Evolutionary conservation across 2,113 vertebrate genomes (phyloP).

Genomic region (Silurus asotus): DNA sequence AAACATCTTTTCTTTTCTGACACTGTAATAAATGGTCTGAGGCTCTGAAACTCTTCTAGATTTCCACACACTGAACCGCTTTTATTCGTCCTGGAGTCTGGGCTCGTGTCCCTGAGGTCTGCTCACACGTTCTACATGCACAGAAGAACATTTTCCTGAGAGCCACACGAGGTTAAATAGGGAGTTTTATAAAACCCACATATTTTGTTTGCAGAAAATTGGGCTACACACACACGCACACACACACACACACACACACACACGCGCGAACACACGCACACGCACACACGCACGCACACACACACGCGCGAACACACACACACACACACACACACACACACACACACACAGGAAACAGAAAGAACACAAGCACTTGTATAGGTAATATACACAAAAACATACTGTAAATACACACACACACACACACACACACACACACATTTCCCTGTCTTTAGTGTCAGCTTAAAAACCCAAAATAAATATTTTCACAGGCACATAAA

Average conservation of each 20-base stretch:
- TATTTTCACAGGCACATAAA: background rate
- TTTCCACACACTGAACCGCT: conserved; percentile 56
- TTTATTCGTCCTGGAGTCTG: conserved; percentile 40
- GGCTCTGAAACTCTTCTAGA: conserved; percentile 59
- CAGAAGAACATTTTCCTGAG: conserved; percentile 53
- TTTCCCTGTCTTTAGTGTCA: background rate
- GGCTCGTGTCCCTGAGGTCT: conserved; percentile 30
- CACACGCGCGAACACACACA: too few species aligned
- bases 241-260: too few species aligned
- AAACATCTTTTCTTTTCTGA: conserved; percentile 47
- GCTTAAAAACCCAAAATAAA: background rate
- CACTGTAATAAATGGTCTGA: background rate
- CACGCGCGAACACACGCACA: too few species aligned
- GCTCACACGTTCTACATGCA: conserved; percentile 58
- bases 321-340: too few species aligned
- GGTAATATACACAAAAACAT: too few species aligned
- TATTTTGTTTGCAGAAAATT: conserved; percentile 68
- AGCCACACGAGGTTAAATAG: conserved; percentile 68
- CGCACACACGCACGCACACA: too few species aligned
- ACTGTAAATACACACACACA: too few species aligned
- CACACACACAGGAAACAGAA: too few species aligned
- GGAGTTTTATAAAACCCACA: conserved; percentile 73
- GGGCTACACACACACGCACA: conserved; percentile 15
- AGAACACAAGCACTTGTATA: too few species aligned
- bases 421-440: too few species aligned